Percentiles rank a stretch among this genome's conserved stretches.
phyloP scores from a whole-genome alignment of 1,140 invertebrate genomes.

The Argopecten irradians region DNA sequence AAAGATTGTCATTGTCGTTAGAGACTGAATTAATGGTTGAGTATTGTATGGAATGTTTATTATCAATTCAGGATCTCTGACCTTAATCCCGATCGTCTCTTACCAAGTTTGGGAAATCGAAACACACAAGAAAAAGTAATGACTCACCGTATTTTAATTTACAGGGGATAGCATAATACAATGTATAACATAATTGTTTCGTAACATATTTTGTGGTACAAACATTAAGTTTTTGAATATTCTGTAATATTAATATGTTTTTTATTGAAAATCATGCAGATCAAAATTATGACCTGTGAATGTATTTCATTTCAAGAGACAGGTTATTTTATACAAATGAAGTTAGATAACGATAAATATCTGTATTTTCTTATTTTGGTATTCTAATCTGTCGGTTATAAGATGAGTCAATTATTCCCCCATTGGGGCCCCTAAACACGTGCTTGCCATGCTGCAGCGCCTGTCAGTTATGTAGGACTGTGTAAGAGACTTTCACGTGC shows the following conservation, averaged over 20 bases:
- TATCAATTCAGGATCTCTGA: background rate
- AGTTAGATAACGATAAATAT: background rate
- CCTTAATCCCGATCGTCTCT: background rate
- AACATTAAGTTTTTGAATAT: too few species aligned
- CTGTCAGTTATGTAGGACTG: slow-evolving; percentile 4
- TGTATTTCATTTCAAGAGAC: background rate
- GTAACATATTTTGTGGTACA: too few species aligned
- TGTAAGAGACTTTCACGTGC: background rate
- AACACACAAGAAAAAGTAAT: background rate
- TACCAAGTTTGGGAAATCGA: background rate
- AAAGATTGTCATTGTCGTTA: background rate
- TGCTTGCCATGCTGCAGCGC: background rate
- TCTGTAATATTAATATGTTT: too few species aligned
- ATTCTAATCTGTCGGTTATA: background rate
- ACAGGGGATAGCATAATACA: too few species aligned
- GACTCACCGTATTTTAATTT: too few species aligned
- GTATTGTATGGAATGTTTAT: background rate
- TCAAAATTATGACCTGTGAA: too few species aligned
- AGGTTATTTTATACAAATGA: background rate
- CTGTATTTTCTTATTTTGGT: background rate
- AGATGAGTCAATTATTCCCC: background rate
- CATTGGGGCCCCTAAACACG: background rate
- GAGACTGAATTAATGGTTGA: background rate
- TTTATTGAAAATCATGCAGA: too few species aligned
- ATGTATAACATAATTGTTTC: too few species aligned